Evolutionary conservation across 2,113 vertebrate genomes (phyloP), one percentile per base, ranked within the genome.

Genomic region (Spilogale gracilis): DNA sequence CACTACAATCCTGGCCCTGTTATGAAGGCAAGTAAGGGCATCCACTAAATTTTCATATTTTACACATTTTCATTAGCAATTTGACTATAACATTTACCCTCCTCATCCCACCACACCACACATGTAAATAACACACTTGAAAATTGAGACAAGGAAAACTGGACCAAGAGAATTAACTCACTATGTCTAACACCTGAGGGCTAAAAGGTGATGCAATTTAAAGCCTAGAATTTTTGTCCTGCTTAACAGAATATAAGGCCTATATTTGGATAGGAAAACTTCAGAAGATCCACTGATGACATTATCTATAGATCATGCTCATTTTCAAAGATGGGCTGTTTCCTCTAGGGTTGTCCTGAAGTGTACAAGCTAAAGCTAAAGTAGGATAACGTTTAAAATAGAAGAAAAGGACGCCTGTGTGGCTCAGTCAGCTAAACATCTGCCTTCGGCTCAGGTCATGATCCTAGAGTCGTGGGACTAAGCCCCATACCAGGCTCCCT

Each of bases 41-140:
- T 9, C 14, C 9, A n/a, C 9, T 3, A 13, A 25, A 43, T 12
- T 8, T 45, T 18, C 8, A 30, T 4, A 48, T 11, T 6, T 1
- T 10, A 13, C 0, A 2, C 54, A n/a, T 56, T 27, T 61, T 91
- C 32, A 43, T 79, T 16, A 65, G 48, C 71, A 67, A 43, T 5
- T 6, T 4, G 16, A 27, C 10, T 12, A 13, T 12, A 13, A 32
- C 1, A 1, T 17, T 78, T 14, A 10, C 30, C 38, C 17, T 7
- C 20, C 61, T 76, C 30, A 61, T 17, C 54, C 32, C 32, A 38
- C 52, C 48, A 32, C 9, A 45, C 79, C n/a, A n/a, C 48, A 27
- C 60, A 61, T 16, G 10, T 6, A 56, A 89, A 73, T 52, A 56
- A n/a, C 54, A 48, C 1, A 2, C 38, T 58, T 61, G 78, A 45